These are phyloP conservation scores for Megaustenia siamemsis DNA, from an alignment of 2,888 invertebrate genomes.

Conservation along the genomic window DNA sequence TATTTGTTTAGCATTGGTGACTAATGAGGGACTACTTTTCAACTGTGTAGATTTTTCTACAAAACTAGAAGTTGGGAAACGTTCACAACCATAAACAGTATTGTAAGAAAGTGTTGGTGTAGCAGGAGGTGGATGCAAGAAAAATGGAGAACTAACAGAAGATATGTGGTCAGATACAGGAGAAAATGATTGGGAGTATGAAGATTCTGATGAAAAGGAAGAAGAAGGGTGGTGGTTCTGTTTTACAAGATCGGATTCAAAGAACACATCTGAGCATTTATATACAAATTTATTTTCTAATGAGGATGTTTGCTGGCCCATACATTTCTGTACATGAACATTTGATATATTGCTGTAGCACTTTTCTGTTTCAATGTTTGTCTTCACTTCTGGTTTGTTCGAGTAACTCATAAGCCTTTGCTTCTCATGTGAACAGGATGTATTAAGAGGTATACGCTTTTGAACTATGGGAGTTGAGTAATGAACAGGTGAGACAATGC, in stretches of 20 bases:
- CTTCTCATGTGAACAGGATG: not conserved
- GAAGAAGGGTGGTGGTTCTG: not conserved
- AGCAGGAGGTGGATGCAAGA: not conserved
- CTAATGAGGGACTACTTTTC: not conserved
- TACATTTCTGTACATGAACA: not conserved
- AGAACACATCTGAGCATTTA: not conserved
- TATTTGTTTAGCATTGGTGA: constrained; percentile 1
- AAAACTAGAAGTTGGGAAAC: constrained; percentile 12
- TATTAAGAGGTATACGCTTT: not conserved
- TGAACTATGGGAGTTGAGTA: constrained; percentile 41
- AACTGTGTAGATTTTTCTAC: not conserved
- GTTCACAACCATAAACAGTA: constrained; percentile 45
- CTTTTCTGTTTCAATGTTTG: not conserved
- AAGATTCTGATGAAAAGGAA: not conserved
- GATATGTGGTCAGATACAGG: not conserved
- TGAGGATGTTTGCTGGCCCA: not conserved
- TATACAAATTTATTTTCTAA: not conserved
- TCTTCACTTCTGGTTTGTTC: not conserved
- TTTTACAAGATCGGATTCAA: not conserved
- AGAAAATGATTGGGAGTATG: not conserved
- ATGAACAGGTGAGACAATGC: constrained; percentile 39
- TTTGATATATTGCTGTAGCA: not conserved
- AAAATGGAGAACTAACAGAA: constrained; percentile 5
- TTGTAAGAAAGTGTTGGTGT: constrained; percentile 13
- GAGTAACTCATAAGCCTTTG: not conserved